A percentile compares a stretch with the other conserved stretches of the same genome.
These are phyloP conservation scores for Gyrodactylus bullatarudis DNA, from an alignment of 1,140 invertebrate species.

Conservation along the genomic window DNA sequence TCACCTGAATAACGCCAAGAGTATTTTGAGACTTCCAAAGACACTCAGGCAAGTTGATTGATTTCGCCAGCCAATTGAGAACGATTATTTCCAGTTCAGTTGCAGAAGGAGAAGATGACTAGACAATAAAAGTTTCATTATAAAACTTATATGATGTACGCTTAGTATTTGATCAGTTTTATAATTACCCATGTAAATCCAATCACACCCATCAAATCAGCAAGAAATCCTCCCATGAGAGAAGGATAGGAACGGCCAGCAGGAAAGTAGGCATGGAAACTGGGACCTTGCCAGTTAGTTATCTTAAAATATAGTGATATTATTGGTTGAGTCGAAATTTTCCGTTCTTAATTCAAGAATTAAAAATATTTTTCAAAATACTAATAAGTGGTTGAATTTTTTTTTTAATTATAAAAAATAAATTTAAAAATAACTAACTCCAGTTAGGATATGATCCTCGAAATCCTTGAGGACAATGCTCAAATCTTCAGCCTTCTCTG, in stretches of 20 bases:
- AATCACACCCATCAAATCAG: slow-evolving; percentile 68
- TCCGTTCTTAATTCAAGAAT: no score
- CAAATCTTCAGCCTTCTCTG: not conserved
- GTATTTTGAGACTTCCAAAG: not conserved
- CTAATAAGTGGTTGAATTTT: no score
- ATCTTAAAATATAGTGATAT: no score
- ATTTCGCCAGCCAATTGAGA: slow-evolving; percentile 61
- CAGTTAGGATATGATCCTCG: not conserved
- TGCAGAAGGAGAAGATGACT: slow-evolving; percentile 34
- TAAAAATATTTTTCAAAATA: no score
- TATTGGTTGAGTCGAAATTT: no score
- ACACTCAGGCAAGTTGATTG: slow-evolving; percentile 40
- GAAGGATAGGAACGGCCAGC: slow-evolving; percentile 83
- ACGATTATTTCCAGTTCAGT: slow-evolving; percentile 68
- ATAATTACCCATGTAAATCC: slow-evolving; percentile 75
- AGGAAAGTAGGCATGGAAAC: slow-evolving; percentile 93
- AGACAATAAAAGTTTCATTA: not conserved
- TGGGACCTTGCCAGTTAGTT: slow-evolving; percentile 92
- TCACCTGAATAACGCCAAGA: not conserved
- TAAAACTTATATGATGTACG: no score
- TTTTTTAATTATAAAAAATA: not conserved
- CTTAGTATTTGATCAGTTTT: not conserved
- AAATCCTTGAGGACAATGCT: not conserved
- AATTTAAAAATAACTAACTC: not conserved
- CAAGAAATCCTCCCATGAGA: slow-evolving; percentile 83